Percentiles rank a stretch among this genome's conserved stretches.
These are phyloP conservation scores for Selene dorsalis DNA, from an alignment of 2,797 vertebrate genomes.

Conservation along the genomic window DNA sequence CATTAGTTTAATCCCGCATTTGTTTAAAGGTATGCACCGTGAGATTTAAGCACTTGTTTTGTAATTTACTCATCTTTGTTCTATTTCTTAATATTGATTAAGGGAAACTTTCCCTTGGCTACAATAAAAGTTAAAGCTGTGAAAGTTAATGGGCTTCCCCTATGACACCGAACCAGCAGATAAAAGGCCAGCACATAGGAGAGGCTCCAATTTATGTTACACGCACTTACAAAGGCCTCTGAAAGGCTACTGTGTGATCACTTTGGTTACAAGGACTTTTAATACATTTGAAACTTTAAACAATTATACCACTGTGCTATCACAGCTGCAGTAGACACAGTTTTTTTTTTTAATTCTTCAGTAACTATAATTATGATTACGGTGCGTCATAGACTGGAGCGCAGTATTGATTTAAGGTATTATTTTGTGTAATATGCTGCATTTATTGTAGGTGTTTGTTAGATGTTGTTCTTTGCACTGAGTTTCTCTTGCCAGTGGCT, in stretches of 20 bases:
- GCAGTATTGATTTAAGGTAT: not conserved
- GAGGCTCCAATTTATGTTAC: constrained; percentile 65
- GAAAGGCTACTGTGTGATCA: constrained; percentile 22
- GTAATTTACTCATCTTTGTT: constrained; percentile 38
- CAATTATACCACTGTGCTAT: constrained; percentile 30
- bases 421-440: too few species aligned
- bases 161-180: constrained; percentile 51
- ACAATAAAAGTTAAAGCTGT: constrained; percentile 47
- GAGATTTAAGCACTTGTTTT: constrained; percentile 33
- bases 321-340: constrained; percentile 29
- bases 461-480: too few species aligned
- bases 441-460: too few species aligned
- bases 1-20: constrained; percentile 24
- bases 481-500: too few species aligned
- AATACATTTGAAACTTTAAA: constrained; percentile 37
- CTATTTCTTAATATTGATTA: constrained; percentile 33
- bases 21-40: constrained; percentile 24
- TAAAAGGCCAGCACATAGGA: constrained; percentile 51
- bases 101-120: constrained; percentile 41
- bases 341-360: not conserved
- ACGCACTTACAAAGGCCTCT: constrained; percentile 22
- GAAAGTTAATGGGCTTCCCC: constrained; percentile 75
- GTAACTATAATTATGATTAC: too few species aligned
- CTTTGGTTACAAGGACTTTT: constrained; percentile 42
- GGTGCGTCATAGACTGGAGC: not conserved